phyloP scores from a whole-genome alignment of 2,797 vertebrate genomes.

The Lophotriccus pileatus region DNA sequence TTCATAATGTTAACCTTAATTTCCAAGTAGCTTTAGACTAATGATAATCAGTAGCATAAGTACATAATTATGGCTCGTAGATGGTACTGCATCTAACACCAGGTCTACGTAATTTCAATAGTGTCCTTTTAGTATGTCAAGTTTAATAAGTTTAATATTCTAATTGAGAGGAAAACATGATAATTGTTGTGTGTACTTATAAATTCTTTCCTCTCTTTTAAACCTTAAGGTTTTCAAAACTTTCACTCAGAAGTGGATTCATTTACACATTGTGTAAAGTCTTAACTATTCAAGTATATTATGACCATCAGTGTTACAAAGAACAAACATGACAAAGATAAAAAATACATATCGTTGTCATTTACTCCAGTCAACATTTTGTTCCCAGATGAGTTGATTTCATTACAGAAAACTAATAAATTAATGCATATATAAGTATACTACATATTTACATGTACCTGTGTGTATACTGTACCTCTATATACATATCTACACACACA shows the following conservation, averaged over 20 bases:
- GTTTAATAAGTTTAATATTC: constrained; percentile 54
- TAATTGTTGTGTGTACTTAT: constrained; percentile 51
- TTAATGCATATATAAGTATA: not conserved
- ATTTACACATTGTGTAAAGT: not conserved
- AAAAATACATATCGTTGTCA: not conserved
- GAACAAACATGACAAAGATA: not conserved
- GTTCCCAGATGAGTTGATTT: not conserved
- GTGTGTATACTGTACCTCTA: not conserved
- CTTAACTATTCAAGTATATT: not conserved
- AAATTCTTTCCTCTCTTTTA: constrained; percentile 40
- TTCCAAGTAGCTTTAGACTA: constrained; percentile 54
- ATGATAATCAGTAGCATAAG: constrained; percentile 54
- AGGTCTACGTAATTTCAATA: constrained; percentile 37
- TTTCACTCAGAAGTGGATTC: constrained; percentile 13
- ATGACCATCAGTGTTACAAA: not conserved
- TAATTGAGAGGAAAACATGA: constrained; percentile 37
- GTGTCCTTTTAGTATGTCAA: constrained; percentile 60
- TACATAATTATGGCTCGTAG: constrained; percentile 46
- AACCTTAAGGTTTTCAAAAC: constrained; percentile 36
- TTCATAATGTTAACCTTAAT: constrained; percentile 59
- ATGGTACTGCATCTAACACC: constrained; percentile 16
- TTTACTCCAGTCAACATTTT: not conserved
- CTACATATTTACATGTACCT: fast-evolving
- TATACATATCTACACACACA: not conserved
- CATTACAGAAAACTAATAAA: not conserved